Conservation (phyloP, 2,888 invertebrate genomes). For the Cosmorhoe ocellata region DNA sequence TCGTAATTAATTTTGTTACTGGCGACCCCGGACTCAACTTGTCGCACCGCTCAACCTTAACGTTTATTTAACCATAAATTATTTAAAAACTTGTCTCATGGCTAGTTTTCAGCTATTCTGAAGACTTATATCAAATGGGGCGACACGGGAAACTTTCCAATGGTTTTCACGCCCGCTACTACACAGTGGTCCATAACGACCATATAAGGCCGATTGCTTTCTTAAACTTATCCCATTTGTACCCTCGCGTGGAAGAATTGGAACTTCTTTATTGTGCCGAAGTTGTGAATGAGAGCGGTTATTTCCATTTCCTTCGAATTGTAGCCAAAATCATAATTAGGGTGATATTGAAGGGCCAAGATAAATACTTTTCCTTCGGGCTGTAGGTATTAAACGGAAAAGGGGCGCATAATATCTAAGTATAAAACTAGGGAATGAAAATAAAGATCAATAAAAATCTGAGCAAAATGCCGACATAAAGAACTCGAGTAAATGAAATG, state of each 20-base stretch:
- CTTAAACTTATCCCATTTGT: constrained; percentile 80
- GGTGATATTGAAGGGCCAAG: constrained; percentile 38
- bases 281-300: constrained; percentile 67
- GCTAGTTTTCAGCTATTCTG: constrained; percentile 47
- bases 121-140: constrained; percentile 68
- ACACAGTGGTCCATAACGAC: constrained; percentile 75
- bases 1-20: constrained; percentile 75
- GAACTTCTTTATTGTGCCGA: constrained; percentile 77
- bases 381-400: no score
- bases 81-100: constrained; percentile 44
- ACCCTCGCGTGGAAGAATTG: constrained; percentile 67
- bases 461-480: constrained; percentile 10
- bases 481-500: no score
- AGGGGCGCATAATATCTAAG: no score
- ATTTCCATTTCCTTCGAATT: constrained; percentile 75
- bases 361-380: constrained; percentile 22
- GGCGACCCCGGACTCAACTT: constrained; percentile 52
- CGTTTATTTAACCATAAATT: constrained; percentile 48
- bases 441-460: constrained; percentile 43
- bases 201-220: constrained; percentile 81
- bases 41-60: constrained; percentile 41
- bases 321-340: constrained; percentile 63
- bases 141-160: constrained; percentile 71
- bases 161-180: constrained; percentile 71
- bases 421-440: constrained; percentile 56